Conservation (phyloP, 2,113 vertebrate genomes). For the Neofelis nebulosa region DNA sequence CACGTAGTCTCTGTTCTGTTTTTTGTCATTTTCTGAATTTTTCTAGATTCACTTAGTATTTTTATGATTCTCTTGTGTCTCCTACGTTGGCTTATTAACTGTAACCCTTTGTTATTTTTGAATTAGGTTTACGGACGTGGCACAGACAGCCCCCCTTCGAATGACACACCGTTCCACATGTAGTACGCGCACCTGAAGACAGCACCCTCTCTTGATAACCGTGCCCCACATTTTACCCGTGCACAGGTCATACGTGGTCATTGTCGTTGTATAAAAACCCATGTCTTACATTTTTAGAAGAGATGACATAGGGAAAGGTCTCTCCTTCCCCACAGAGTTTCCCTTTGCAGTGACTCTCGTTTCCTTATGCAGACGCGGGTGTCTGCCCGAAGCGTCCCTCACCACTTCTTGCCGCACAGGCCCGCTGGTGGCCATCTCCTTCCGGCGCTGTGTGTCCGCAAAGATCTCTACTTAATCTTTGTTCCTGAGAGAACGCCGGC, state of each 20-base stretch:
- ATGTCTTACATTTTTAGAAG: neutral
- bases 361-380: neutral
- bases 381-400: neutral
- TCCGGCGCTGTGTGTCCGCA: no score
- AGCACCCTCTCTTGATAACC: no score
- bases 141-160: neutral
- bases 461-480: no score
- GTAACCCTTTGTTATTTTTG: neutral
- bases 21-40: neutral
- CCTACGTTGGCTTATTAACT: neutral
- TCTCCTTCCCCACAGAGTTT: neutral
- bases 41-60: neutral
- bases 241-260: neutral
- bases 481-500: neutral
- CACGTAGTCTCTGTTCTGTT: neutral
- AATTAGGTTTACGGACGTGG: neutral
- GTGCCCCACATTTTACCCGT: neutral
- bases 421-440: neutral
- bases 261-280: neutral
- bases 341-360: no score
- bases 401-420: rapidly evolving
- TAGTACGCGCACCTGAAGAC: no score
- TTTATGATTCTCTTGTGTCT: neutral
- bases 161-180: neutral
- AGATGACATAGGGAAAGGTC: neutral